Evolutionary conservation across 2,888 invertebrate genomes (phyloP).

Genomic region (Seladonia tumulorum): DNA sequence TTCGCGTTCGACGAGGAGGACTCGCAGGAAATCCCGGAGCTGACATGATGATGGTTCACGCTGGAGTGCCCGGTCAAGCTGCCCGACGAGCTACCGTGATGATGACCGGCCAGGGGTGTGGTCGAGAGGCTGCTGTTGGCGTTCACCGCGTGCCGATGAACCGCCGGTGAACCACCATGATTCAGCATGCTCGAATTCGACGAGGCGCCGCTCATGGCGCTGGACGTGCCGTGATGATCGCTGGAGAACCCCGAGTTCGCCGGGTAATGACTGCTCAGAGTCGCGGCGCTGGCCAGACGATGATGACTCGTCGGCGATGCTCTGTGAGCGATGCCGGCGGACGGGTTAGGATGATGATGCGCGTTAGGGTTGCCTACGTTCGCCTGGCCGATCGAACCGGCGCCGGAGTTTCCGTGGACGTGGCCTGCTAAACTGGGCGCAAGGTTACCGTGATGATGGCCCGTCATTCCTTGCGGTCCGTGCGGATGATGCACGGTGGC

Average conservation of each 20-base stretch:
- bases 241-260: slow-evolving; percentile 55
- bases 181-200: slow-evolving; percentile 77
- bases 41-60: slow-evolving; percentile 76
- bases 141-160: slow-evolving; percentile 68
- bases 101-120: slow-evolving; percentile 73
- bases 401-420: slow-evolving; percentile 62
- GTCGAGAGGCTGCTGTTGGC: slow-evolving; percentile 71
- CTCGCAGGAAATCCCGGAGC: slow-evolving; percentile 79
- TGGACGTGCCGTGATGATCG: slow-evolving; percentile 71
- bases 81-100: slow-evolving; percentile 75
- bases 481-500: slow-evolving; percentile 63
- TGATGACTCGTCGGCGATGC: slow-evolving; percentile 65
- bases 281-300: slow-evolving; percentile 46
- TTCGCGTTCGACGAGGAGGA: slow-evolving; percentile 79
- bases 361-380: slow-evolving; percentile 33
- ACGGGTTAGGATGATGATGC: slow-evolving; percentile 62
- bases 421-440: slow-evolving; percentile 54
- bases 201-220: slow-evolving; percentile 74
- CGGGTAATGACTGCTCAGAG: slow-evolving; percentile 58
- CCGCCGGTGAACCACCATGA: slow-evolving; percentile 73
- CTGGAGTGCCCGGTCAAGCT: slow-evolving; percentile 72
- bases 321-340: slow-evolving; percentile 56
- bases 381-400: slow-evolving; percentile 53
- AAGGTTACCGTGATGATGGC: slow-evolving; percentile 69
- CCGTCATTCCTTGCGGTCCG: slow-evolving; percentile 57